Evolutionary conservation across 2,113 vertebrate species (phyloP).

Genomic region (Calcarius ornatus): DNA sequence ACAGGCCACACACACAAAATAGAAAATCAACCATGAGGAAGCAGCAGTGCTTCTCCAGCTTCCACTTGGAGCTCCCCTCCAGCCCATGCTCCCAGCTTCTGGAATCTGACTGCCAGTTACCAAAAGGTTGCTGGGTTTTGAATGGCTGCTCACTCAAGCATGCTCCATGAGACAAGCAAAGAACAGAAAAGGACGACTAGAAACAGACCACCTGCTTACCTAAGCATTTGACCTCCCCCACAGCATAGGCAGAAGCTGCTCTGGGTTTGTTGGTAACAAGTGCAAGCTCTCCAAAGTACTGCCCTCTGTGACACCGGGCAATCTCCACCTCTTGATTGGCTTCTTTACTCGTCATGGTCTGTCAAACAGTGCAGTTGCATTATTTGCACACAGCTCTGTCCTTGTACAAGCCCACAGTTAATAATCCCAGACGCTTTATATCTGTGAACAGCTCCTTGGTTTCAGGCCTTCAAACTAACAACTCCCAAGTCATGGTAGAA

Average conservation of each 20-base stretch:
- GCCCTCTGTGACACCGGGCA: slow-evolving; percentile 89
- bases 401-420: background rate
- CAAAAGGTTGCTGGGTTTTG: background rate
- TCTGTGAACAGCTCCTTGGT: background rate
- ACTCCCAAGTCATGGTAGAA: background rate
- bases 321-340: slow-evolving; percentile 93
- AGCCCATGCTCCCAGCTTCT: background rate
- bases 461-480: background rate
- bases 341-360: slow-evolving; percentile 90
- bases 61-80: background rate
- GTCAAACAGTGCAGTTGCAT: slow-evolving; percentile 4
- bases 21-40: background rate
- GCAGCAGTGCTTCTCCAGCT: background rate
- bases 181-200: background rate
- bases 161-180: background rate
- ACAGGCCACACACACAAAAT: background rate
- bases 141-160: background rate
- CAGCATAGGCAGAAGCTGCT: slow-evolving; percentile 94
- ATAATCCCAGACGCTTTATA: background rate
- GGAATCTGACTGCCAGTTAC: background rate
- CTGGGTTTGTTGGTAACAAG: slow-evolving; percentile 98
- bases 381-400: background rate
- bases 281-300: slow-evolving; percentile 98
- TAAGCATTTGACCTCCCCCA: slow-evolving; percentile 92
- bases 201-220: slow-evolving; percentile 74